Percentiles rank a stretch among this genome's conserved stretches.
phyloP scores from a whole-genome alignment of 2,113 vertebrate genomes.

The Erythrolamprus reginae region DNA sequence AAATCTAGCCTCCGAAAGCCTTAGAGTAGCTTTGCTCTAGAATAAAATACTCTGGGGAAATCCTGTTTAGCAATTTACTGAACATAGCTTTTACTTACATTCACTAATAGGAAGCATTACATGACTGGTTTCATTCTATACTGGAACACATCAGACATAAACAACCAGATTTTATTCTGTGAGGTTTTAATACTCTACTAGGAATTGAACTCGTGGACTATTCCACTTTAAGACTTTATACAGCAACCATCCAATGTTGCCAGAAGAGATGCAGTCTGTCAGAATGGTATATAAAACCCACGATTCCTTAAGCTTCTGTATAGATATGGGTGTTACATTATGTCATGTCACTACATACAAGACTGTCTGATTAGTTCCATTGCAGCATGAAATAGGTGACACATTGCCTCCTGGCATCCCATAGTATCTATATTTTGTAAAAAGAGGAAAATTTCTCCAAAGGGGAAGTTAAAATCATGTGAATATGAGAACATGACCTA shows the following conservation, averaged over 20 bases:
- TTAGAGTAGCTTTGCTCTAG: not conserved
- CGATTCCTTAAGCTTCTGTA: not conserved
- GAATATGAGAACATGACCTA: not conserved
- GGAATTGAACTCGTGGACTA: not conserved
- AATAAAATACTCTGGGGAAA: not conserved
- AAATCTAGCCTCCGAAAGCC: not conserved
- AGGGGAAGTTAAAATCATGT: not conserved
- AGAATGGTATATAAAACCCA: not conserved
- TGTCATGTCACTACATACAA: not conserved
- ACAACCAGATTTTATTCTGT: not conserved
- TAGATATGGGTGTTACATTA: not conserved
- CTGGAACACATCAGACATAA: not conserved
- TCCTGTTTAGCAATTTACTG: not conserved
- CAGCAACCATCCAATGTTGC: not conserved
- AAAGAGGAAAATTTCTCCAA: not conserved
- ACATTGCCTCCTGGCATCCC: not conserved
- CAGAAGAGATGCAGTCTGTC: not conserved
- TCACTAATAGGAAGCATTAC: not conserved
- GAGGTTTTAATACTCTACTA: not conserved
- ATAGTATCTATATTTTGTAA: not conserved
- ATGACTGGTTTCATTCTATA: not conserved
- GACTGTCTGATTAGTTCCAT: not conserved
- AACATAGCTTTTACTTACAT: not conserved
- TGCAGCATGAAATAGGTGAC: not conserved
- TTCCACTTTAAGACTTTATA: not conserved